Percentiles rank a stretch among this genome's conserved stretches.
phyloP scores from a whole-genome alignment of 1,140 invertebrate genomes.

The Dendroctonus valens region DNA sequence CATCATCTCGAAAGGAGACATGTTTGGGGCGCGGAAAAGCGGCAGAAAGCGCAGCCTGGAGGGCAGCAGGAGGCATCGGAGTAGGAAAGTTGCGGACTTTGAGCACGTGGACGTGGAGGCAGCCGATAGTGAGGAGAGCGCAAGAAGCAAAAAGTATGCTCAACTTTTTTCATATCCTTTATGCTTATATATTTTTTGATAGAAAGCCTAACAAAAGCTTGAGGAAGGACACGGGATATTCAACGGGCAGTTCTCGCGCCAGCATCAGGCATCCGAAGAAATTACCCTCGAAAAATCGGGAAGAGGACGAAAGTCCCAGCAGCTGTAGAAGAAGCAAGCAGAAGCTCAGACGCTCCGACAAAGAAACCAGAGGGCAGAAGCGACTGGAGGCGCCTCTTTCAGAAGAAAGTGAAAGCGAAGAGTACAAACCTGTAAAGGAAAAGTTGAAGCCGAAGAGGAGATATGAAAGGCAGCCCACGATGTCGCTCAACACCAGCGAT shows the following conservation, averaged over 20 bases:
- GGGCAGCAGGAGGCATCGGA: conserved; percentile 21
- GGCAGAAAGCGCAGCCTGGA: conserved; percentile 17
- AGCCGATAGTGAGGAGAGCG: conserved; percentile 27
- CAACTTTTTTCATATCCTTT: background rate
- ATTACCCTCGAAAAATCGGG: conserved; percentile 20
- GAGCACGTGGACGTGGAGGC: background rate
- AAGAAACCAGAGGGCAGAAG: conserved; percentile 37
- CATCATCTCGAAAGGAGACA: conserved; percentile 57
- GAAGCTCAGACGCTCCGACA: conserved; percentile 42
- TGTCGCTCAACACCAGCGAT: conserved; percentile 45
- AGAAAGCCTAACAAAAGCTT: conserved; percentile 46
- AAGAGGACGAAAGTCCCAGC: conserved; percentile 22
- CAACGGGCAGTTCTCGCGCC: conserved; percentile 61
- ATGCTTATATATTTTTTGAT: background rate
- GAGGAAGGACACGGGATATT: conserved; percentile 63
- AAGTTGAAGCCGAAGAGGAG: conserved; percentile 19
- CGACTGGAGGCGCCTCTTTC: conserved; percentile 37
- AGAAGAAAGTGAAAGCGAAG: conserved; percentile 43
- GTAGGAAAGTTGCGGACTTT: conserved; percentile 12
- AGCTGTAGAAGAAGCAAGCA: conserved; percentile 41
- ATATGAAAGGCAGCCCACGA: conserved; percentile 36
- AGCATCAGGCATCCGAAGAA: conserved; percentile 38
- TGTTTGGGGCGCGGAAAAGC: conserved; percentile 40
- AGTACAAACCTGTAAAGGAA: conserved; percentile 33
- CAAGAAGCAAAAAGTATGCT: conserved; percentile 34